phyloP scores from a whole-genome alignment of 2,797 vertebrate genomes.

The Manis javanica region DNA sequence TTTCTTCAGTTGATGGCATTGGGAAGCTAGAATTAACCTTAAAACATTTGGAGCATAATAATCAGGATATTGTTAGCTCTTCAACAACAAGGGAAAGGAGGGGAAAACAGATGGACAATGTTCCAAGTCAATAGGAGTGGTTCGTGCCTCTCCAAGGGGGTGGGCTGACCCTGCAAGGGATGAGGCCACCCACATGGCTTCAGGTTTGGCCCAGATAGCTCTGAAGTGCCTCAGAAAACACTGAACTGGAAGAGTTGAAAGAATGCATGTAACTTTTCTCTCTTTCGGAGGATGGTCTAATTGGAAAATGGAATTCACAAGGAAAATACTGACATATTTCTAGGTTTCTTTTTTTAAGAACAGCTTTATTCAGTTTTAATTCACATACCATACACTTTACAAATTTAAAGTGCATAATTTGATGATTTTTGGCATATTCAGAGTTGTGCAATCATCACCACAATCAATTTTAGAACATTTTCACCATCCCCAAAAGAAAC shows the following conservation, averaged over 20 bases:
- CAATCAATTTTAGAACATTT: neutral
- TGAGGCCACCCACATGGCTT: conserved; percentile 16
- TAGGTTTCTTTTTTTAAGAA: neutral
- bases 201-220: neutral
- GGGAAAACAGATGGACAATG: neutral
- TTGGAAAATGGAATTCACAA: neutral
- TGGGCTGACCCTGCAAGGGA: neutral
- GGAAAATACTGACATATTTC: conserved; percentile 21
- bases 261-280: neutral
- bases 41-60: neutral
- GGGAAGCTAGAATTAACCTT: conserved; percentile 33
- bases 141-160: neutral
- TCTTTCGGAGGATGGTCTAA: conserved; percentile 31
- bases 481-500: neutral
- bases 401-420: neutral
- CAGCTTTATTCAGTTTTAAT: conserved; percentile 24
- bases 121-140: conserved; percentile 7
- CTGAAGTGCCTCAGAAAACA: conserved; percentile 19
- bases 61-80: conserved; percentile 13
- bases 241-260: neutral
- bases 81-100: conserved; percentile 43
- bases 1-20: neutral
- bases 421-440: neutral
- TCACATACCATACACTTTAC: neutral
- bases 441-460: neutral